Conservation (phyloP, 2,888 invertebrate genomes). For the Onthophagus sagittarius region DNA sequence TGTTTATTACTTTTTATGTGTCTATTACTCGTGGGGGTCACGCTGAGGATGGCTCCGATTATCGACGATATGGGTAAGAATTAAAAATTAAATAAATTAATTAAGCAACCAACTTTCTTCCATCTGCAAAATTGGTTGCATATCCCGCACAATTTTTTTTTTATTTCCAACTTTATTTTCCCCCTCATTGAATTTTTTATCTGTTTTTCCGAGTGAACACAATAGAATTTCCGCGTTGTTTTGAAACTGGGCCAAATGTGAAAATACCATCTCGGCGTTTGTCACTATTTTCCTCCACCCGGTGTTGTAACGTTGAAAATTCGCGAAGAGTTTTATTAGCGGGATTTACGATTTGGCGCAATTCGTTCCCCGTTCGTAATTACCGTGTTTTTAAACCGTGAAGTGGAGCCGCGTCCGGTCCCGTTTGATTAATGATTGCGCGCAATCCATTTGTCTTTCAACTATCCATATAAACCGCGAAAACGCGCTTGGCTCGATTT, state of each 20-base stretch:
- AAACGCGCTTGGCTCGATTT: not conserved
- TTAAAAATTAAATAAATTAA: too few relatives aligned
- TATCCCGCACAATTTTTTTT: not conserved
- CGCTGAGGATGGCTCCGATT: constrained; percentile 88
- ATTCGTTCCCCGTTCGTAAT: not conserved
- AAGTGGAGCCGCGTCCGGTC: not conserved
- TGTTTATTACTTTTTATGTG: constrained; percentile 84
- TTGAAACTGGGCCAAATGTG: not conserved
- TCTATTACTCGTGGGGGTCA: constrained; percentile 84
- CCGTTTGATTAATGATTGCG: not conserved
- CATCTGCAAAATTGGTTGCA: too few relatives aligned
- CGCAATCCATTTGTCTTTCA: not conserved
- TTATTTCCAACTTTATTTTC: not conserved
- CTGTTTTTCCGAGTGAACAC: not conserved
- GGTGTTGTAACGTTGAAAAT: not conserved
- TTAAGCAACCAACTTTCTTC: too few relatives aligned
- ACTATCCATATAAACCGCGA: too few relatives aligned
- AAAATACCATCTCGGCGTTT: not conserved
- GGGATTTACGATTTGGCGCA: not conserved
- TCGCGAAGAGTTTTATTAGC: not conserved
- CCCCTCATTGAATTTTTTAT: not conserved
- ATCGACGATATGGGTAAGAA: constrained; percentile 94
- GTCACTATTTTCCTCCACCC: not conserved
- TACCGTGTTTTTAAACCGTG: not conserved
- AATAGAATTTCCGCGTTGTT: not conserved